Evolutionary conservation across 2,113 vertebrate species (phyloP).

Genomic region (Andinoacara biseriatus): DNA sequence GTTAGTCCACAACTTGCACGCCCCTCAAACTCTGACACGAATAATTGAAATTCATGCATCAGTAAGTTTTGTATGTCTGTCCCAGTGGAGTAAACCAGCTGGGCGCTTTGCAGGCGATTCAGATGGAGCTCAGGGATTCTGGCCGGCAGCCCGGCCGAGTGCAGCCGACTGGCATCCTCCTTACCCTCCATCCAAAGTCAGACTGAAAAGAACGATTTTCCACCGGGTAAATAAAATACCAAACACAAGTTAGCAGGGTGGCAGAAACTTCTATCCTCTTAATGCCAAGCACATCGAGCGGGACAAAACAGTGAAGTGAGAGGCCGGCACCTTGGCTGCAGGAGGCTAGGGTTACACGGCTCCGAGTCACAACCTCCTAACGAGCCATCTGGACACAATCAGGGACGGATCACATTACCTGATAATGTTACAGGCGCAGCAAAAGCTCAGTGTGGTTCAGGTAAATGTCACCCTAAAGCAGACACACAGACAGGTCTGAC

Average conservation of each 20-base stretch:
- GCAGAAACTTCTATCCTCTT: neutral
- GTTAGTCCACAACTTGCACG: neutral
- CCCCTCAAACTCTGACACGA: neutral
- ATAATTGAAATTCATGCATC: neutral
- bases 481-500: neutral
- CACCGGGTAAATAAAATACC: neutral
- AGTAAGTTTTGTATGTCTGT: neutral
- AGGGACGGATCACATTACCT: conserved; percentile 64
- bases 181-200: neutral
- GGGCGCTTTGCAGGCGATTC: conserved; percentile 12
- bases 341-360: conserved; percentile 50
- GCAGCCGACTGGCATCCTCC: neutral
- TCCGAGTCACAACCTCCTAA: conserved; percentile 40
- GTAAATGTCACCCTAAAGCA: conserved; percentile 26
- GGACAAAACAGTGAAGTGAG: neutral
- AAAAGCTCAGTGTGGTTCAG: conserved; percentile 13
- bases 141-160: neutral
- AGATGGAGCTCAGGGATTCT: neutral
- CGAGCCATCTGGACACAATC: conserved; percentile 29
- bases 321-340: conserved; percentile 2
- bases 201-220: neutral
- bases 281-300: neutral
- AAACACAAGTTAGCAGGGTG: neutral
- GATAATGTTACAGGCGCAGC: conserved; percentile 62
- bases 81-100: neutral